A percentile compares a stretch with the other conserved stretches of the same genome.
Conservation (phyloP, 2,113 vertebrate species). For the Crotalus viridis region DNA sequence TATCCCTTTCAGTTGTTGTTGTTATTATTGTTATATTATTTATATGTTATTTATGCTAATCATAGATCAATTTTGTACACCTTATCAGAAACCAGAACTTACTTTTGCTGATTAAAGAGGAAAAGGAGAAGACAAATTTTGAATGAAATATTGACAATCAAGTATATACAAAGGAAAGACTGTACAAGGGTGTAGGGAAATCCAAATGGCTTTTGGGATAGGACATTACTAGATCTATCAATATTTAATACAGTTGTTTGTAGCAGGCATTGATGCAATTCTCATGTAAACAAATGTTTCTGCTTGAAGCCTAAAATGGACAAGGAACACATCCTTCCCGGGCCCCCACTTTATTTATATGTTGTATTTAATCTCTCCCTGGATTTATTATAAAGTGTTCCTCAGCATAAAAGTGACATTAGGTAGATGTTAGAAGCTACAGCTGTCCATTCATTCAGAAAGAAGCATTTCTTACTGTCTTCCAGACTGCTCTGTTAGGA, state of each 20-base stretch:
- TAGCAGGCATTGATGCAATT: slow-evolving; percentile 49
- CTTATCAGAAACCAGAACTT: slow-evolving; percentile 59
- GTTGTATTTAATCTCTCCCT: slow-evolving; percentile 55
- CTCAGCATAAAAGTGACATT: slow-evolving; percentile 67
- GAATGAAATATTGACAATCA: slow-evolving; percentile 76
- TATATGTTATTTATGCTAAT: slow-evolving; percentile 66
- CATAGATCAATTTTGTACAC: slow-evolving; percentile 63
- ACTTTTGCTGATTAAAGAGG: slow-evolving; percentile 55
- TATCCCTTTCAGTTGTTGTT: slow-evolving; percentile 36
- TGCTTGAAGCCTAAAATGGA: slow-evolving; percentile 54
- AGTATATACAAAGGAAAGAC: slow-evolving; percentile 49
- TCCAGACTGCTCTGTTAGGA: slow-evolving; percentile 62
- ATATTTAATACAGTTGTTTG: slow-evolving; percentile 42
- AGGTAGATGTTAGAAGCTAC: slow-evolving; percentile 53
- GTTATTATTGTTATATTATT: slow-evolving; percentile 50
- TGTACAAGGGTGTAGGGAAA: slow-evolving; percentile 30
- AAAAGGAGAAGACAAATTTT: slow-evolving; percentile 58
- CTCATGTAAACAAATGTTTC: slow-evolving; percentile 53
- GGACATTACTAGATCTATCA: slow-evolving; percentile 36
- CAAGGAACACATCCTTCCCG: slow-evolving; percentile 38
- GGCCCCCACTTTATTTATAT: slow-evolving; percentile 55
- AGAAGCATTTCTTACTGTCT: slow-evolving; percentile 51
- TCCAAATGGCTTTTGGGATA: slow-evolving; percentile 42
- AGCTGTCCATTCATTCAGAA: slow-evolving; percentile 43
- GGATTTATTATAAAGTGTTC: slow-evolving; percentile 69